A percentile compares a stretch with the other conserved stretches of the same genome.
Evolutionary conservation across 2,888 invertebrate species (phyloP).

Genomic region (Meloe dianella): DNA sequence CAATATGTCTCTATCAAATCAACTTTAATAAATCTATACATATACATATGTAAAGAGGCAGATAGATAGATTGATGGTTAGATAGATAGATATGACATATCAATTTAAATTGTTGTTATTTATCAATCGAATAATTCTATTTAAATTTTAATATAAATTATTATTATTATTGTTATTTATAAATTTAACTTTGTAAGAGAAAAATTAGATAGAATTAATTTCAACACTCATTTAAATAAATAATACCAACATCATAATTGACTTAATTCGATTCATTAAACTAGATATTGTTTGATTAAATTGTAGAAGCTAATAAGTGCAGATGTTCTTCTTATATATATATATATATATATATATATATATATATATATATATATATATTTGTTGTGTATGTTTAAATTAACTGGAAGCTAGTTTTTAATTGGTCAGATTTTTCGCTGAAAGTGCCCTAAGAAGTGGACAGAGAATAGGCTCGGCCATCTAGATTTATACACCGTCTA

Average conservation of each 20-base stretch:
- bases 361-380: too few relatives aligned
- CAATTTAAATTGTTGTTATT: constrained; percentile 39
- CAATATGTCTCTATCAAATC: constrained; percentile 40
- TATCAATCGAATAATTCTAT: constrained; percentile 36
- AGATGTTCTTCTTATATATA: constrained; percentile 26
- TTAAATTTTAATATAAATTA: constrained; percentile 8
- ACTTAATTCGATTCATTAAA: constrained; percentile 32
- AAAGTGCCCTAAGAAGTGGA: too few relatives aligned
- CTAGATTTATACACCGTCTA: too few relatives aligned
- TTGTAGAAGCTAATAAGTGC: constrained; percentile 30
- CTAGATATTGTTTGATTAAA: constrained; percentile 30
- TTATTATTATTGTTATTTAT: background rate
- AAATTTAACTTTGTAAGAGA: background rate
- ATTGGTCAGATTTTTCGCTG: too few relatives aligned
- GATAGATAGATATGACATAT: constrained; percentile 22
- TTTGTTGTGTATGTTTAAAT: background rate
- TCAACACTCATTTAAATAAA: constrained; percentile 10
- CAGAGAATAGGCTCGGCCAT: too few relatives aligned
- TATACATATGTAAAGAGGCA: background rate
- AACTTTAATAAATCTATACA: constrained; percentile 15
- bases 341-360: background rate
- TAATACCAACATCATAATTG: constrained; percentile 20
- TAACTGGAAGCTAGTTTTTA: too few relatives aligned
- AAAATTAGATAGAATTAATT: background rate
- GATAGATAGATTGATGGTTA: background rate